A percentile compares a stretch with the other conserved stretches of the same genome.
Conservation (phyloP, 2,113 vertebrate species). For the Eira barbara region DNA sequence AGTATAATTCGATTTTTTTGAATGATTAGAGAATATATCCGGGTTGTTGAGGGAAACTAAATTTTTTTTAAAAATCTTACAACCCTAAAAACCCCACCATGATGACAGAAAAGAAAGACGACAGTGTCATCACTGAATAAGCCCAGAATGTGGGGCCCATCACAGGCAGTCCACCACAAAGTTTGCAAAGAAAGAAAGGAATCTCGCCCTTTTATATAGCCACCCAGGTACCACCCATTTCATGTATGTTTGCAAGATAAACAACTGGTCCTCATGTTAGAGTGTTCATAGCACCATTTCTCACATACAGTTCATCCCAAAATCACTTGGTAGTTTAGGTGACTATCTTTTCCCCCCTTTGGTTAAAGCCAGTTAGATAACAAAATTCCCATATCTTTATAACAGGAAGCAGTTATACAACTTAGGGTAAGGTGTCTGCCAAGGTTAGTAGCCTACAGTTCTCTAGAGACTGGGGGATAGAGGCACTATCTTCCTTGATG, state of each 20-base stretch:
- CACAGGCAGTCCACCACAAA: background rate
- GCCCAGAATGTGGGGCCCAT: background rate
- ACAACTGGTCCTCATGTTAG: background rate
- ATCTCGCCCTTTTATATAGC: background rate
- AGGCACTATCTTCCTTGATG: background rate
- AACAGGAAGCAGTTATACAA: background rate
- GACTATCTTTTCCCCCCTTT: background rate
- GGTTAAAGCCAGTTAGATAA: background rate
- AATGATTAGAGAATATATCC: background rate
- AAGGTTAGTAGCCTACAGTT: background rate
- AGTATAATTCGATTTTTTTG: background rate
- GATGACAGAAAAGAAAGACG: background rate
- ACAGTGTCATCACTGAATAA: background rate
- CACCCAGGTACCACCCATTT: background rate
- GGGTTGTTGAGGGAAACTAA: background rate
- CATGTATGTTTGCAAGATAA: background rate
- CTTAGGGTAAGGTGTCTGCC: background rate
- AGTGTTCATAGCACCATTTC: background rate
- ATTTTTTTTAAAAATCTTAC: background rate
- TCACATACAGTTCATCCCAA: background rate
- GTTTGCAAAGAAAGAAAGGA: background rate
- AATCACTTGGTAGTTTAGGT: background rate
- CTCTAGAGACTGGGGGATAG: background rate
- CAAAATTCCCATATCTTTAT: background rate
- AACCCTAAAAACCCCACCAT: background rate